Base-by-base conservation (phyloP, 2,888 invertebrate species). In the Spilosoma lubricipeda region DNA sequence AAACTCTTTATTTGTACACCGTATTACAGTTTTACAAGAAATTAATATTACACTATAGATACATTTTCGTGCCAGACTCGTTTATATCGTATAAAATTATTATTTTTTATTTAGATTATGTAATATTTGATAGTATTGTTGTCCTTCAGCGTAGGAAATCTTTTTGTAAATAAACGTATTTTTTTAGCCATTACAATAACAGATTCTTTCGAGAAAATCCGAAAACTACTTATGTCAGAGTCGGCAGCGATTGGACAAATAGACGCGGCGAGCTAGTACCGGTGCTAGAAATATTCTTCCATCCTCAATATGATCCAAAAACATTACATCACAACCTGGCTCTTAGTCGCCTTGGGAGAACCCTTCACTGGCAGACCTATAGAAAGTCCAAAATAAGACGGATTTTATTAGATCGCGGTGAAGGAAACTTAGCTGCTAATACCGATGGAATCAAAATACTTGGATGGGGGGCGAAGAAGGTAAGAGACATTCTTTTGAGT, bases 401-500 rank as follows among this genome's bases (percentile, higher is more conserved):
- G 39, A 88, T 92, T 5, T 20, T 78, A 42, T 84, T 85, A 72
- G 87, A 89, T 71, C 83, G 52, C 15, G 77, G 70, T 13, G 56
- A 79, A 0, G 45, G 64, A 23, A 71, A 39, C 13, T 27, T 85
- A 42, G 27, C 75, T 3, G 67, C 70, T 8, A 77, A 74, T 63
- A 74, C 78, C 3, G 72, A 80, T 9, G 71, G 74, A 11, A 76
- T 91, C 33, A 74, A 80, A 15, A 81, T 90, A 52, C 70, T 92
- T 8, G 92, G 92, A 27, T 92, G 92, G 92, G 92, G 90, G 2
- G 82, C 83, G 4, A 85, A 72, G 73, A 75, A 78, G 76, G 92
- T 91, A 72, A 81, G 85, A 18, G 30, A 33, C 2, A 27, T 7
- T 45, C 71, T 18, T 20, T 71, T 67, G 33, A n/a, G 30, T 27